phyloP scores from a whole-genome alignment of 2,113 vertebrate species.

The Copsychus sechellarum region DNA sequence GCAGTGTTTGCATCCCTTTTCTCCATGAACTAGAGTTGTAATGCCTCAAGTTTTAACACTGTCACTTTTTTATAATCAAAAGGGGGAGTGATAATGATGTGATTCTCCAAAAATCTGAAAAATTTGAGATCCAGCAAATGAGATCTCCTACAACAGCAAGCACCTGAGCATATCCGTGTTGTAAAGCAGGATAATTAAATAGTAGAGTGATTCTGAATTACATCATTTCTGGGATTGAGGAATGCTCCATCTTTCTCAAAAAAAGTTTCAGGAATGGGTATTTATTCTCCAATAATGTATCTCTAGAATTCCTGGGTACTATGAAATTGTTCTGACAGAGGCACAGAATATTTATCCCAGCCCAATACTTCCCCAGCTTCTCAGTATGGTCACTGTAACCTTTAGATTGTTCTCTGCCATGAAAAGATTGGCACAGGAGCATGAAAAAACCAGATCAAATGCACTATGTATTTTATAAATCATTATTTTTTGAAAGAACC shows the following conservation, averaged over 20 bases:
- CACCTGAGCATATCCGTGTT: neutral
- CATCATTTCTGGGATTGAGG: neutral
- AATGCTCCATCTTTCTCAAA: neutral
- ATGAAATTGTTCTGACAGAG: neutral
- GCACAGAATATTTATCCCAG: neutral
- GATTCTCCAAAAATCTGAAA: neutral
- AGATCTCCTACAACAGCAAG: neutral
- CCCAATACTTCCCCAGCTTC: neutral
- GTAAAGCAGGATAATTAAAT: neutral
- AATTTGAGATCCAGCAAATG: neutral
- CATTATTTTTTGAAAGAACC: neutral
- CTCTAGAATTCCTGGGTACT: neutral
- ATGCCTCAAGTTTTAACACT: neutral
- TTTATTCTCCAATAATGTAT: neutral
- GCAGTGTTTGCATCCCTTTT: neutral
- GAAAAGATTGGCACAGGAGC: neutral
- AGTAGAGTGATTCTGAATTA: neutral
- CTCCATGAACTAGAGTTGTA: neutral
- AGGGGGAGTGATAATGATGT: neutral
- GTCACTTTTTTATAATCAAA: neutral
- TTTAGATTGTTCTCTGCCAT: neutral
- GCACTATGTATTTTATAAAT: neutral
- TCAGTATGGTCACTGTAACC: neutral
- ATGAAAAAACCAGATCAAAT: neutral
- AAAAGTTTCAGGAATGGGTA: neutral